phyloP scores from a whole-genome alignment of 2,797 vertebrate genomes.

The Microctenopoma steveboyesi region DNA sequence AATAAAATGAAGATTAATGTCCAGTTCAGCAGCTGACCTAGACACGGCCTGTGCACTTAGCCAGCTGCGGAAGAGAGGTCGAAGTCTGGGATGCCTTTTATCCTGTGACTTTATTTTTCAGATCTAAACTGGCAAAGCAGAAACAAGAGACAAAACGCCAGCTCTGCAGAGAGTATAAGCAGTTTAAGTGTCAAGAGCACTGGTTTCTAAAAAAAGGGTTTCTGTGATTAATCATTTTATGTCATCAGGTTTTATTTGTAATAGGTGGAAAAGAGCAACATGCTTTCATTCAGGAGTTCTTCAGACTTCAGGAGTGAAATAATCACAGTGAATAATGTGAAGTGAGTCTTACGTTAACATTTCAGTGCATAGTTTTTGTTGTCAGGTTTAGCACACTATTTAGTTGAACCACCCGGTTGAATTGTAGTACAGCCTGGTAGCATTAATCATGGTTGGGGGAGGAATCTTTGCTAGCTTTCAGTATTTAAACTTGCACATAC shows the following conservation, averaged over 20 bases:
- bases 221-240: constrained; percentile 38
- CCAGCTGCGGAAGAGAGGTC: constrained; percentile 11
- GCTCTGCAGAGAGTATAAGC: neutral
- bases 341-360: too few species aligned
- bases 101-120: neutral
- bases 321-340: too few species aligned
- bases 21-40: constrained; percentile 41
- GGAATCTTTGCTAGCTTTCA: too few species aligned
- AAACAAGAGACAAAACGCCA: constrained; percentile 4
- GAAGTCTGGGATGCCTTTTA: constrained; percentile 15
- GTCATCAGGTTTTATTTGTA: constrained; percentile 25
- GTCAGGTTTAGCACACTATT: neutral
- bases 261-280: constrained; percentile 11
- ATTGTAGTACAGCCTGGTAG: neutral
- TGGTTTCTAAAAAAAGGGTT: constrained; percentile 13
- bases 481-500: too few species aligned
- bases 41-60: constrained; percentile 17
- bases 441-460: too few species aligned
- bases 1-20: constrained; percentile 61
- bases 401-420: neutral
- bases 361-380: neutral
- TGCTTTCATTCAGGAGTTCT: neutral
- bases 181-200: neutral
- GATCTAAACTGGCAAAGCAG: neutral
- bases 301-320: too few species aligned